Percentiles rank a stretch among this genome's conserved stretches.
phyloP scores from a whole-genome alignment of 2,888 invertebrate genomes.

The Cordilura impudica region DNA sequence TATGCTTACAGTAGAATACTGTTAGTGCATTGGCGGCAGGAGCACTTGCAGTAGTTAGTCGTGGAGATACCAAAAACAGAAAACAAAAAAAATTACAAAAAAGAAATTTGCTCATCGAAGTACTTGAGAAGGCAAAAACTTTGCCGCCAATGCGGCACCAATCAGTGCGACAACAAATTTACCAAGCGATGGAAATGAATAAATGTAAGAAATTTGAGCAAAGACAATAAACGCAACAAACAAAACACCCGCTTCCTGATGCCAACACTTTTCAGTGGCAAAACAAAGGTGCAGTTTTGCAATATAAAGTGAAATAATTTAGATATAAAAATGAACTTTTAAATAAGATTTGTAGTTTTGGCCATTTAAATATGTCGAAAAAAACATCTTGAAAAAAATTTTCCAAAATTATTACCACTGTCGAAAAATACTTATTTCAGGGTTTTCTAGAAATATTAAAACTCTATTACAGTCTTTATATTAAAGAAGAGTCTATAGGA shows the following conservation, averaged over 20 bases:
- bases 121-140: conserved; percentile 62
- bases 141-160: conserved; percentile 67
- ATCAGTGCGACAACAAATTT: conserved; percentile 64
- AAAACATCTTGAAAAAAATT: too few relatives aligned
- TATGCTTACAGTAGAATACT: conserved; percentile 34
- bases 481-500: too few relatives aligned
- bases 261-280: conserved; percentile 9
- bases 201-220: conserved; percentile 42
- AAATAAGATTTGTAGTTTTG: too few relatives aligned
- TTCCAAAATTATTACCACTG: too few relatives aligned
- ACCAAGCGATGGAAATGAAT: conserved; percentile 59
- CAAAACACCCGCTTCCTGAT: conserved; percentile 59
- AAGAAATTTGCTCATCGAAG: conserved; percentile 57
- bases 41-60: background rate
- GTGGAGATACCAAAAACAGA: conserved; percentile 20
- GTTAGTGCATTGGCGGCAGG: conserved; percentile 19
- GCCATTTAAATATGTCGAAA: too few relatives aligned
- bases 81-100: conserved; percentile 24
- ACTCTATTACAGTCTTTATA: too few relatives aligned
- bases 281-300: conserved; percentile 10
- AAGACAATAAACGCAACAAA: conserved; percentile 55
- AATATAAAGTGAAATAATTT: conserved; percentile 21
- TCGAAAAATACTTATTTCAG: too few relatives aligned
- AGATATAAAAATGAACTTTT: too few relatives aligned
- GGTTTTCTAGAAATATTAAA: too few relatives aligned